Conservation (phyloP, 2,888 invertebrate genomes). For the Nematopogon swammerdamellus region DNA sequence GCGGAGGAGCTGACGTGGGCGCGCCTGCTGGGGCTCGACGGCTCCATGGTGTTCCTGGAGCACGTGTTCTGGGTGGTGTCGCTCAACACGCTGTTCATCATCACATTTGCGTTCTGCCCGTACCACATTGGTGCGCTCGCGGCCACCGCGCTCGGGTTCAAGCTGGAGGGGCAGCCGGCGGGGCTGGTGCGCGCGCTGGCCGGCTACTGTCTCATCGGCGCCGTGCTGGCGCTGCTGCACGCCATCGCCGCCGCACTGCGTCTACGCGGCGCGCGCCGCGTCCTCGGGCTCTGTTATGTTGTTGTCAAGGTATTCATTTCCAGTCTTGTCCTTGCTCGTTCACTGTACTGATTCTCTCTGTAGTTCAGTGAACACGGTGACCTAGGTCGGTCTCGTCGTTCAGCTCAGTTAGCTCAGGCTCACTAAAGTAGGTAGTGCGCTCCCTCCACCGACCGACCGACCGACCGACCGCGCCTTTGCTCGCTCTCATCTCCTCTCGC, state of each 20-base stretch:
- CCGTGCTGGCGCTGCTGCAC: conserved; percentile 79
- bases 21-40: conserved; percentile 90
- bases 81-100: conserved; percentile 92
- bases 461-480: too few species aligned
- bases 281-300: conserved; percentile 91
- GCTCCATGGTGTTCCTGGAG: conserved; percentile 94
- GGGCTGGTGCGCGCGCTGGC: conserved; percentile 89
- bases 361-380: too few species aligned
- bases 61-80: conserved; percentile 99
- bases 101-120: conserved; percentile 95
- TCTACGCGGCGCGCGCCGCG: conserved; percentile 74
- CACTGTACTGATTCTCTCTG: too few species aligned
- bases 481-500: too few species aligned
- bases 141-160: conserved; percentile 62
- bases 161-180: conserved; percentile 77
- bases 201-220: conserved; percentile 90
- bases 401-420: too few species aligned
- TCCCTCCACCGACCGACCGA: too few species aligned
- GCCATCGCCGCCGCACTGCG: conserved; percentile 77
- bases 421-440: too few species aligned
- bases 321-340: too few species aligned
- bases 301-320: conserved; percentile 57
- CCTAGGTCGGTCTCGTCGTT: too few species aligned
- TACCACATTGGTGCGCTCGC: conserved; percentile 92
- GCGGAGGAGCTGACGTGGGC: conserved; percentile 99